Percentiles rank a stretch among this genome's conserved stretches.
These are phyloP conservation scores for Polypterus bichir DNA, from an alignment of 2,113 vertebrate genomes.

Conservation along the genomic window DNA sequence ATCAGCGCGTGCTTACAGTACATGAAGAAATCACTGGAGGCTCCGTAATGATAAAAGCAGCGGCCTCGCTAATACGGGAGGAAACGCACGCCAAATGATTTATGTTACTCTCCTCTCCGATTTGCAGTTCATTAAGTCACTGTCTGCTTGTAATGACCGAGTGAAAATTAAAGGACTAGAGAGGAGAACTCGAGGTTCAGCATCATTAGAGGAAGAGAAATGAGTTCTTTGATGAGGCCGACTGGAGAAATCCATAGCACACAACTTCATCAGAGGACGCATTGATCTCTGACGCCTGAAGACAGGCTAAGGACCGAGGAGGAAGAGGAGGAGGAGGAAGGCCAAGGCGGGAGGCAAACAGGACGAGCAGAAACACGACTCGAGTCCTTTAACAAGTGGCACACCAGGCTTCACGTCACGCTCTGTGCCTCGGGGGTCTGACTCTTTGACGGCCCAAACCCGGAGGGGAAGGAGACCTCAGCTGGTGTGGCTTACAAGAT, in stretches of 20 bases:
- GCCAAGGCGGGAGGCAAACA: slow-evolving; percentile 29
- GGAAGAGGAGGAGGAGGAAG: slow-evolving; percentile 19
- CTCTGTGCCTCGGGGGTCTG: not conserved
- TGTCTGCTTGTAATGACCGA: slow-evolving; percentile 65
- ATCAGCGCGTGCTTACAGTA: slow-evolving; percentile 4
- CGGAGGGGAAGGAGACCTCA: too few relatives aligned
- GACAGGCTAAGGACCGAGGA: slow-evolving; percentile 39
- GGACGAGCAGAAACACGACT: not conserved
- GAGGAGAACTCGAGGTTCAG: slow-evolving; percentile 62
- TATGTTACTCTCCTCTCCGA: slow-evolving; percentile 63
- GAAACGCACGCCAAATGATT: slow-evolving; percentile 58
- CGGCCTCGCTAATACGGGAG: slow-evolving; percentile 42
- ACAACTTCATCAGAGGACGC: slow-evolving; percentile 57
- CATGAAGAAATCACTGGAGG: slow-evolving; percentile 35
- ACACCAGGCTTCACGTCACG: not conserved
- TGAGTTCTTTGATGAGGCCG: slow-evolving; percentile 55
- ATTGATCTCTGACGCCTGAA: slow-evolving; percentile 54
- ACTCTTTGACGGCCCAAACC: too few relatives aligned
- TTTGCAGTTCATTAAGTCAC: slow-evolving; percentile 85
- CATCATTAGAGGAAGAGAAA: slow-evolving; percentile 68
- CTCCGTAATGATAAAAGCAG: slow-evolving; percentile 46
- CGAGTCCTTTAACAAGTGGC: not conserved
- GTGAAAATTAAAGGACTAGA: slow-evolving; percentile 68
- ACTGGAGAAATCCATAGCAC: slow-evolving; percentile 59
- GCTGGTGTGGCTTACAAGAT: too few relatives aligned